phyloP scores from a whole-genome alignment of 1,140 invertebrate species.

The Portunus trituberculatus region DNA sequence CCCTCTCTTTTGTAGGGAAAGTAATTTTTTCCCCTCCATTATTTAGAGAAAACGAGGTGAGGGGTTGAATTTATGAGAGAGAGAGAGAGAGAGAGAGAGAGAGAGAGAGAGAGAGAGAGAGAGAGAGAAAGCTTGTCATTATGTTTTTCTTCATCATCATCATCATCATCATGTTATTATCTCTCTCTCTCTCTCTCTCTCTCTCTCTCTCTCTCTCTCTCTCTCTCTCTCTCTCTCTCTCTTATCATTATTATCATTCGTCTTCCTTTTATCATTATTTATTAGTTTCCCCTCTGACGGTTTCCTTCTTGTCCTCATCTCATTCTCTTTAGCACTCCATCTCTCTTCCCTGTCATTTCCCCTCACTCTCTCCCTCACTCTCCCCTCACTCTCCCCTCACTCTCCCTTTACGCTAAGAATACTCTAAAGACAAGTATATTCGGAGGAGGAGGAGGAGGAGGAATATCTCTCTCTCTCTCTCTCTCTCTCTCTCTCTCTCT shows the following conservation, averaged over 20 bases:
- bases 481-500: not conserved
- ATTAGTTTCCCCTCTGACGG: not conserved
- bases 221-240: constrained; percentile 32
- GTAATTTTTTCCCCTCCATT: no score
- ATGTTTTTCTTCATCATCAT: not conserved
- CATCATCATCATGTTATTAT: not conserved
- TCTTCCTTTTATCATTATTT: not conserved
- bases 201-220: constrained; percentile 34
- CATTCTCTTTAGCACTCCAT: constrained; percentile 28
- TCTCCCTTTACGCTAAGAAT: constrained; percentile 20
- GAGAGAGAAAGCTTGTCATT: constrained; percentile 38
- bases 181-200: constrained; percentile 24
- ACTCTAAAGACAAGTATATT: not conserved
- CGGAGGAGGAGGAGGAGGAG: no score
- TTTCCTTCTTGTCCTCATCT: not conserved
- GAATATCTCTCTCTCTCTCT: no score
- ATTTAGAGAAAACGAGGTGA: not conserved
- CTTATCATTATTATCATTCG: not conserved
- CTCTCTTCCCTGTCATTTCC: not conserved
- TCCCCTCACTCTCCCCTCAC: not conserved
- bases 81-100: constrained; percentile 31
- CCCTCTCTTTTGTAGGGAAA: no score
- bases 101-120: constrained; percentile 55
- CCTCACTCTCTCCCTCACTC: not conserved
- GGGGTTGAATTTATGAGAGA: constrained; percentile 17